Base-by-base conservation (phyloP, 2,888 invertebrate genomes). In the Brachypterus glaber region DNA sequence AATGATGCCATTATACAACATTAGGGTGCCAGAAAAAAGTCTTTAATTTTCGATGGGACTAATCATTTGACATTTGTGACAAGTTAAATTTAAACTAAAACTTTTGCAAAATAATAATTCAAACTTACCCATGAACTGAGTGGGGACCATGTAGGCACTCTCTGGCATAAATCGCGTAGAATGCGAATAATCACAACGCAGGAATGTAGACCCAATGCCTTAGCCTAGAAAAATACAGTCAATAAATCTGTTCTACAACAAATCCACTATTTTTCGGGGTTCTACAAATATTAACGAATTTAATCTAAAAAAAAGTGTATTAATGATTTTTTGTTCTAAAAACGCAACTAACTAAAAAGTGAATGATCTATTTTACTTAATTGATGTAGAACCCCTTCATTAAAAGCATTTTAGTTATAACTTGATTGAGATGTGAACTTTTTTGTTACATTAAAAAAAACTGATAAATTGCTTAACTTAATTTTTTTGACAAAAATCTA, bases 131-230 rank as follows among this genome's bases (percentile, higher is more conserved):
- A 98, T 53, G 90, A 82, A 59, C 85, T 86, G 46, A 98, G 74
- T 42, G 92, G 84, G 52, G 86, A 81, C 95, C 96, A 97, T 41
- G 91, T 90, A 47, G 91, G 88, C 41, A 91, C 84, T 57, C 96
- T 80, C 63, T 87, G 86, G 67, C 95, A 93, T 42, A 98, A 76
- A 73, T 97, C 96, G 51, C 96, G 77, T 68, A 98, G 74, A 59
- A 98, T 85, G 49, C 97, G 79, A 62, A 98, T 92, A 59, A 96
- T 84, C 72, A 96, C 86, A 46, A 95, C 91, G 68, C 96, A 96
- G 52, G 92, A 93, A 69, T 92, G 92, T 60, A 95, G 77, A 50
- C 88, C 86, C 57, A 89, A 87, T 49, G 93, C 95, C 70, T 92
- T 89, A 78, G 95, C 96, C 92, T 92, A 71, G 57, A 65, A 62